Evolutionary conservation across 2,113 vertebrate species (phyloP), one percentile per base, ranked within the genome.

Genomic region (Copsychus sechellarum): DNA sequence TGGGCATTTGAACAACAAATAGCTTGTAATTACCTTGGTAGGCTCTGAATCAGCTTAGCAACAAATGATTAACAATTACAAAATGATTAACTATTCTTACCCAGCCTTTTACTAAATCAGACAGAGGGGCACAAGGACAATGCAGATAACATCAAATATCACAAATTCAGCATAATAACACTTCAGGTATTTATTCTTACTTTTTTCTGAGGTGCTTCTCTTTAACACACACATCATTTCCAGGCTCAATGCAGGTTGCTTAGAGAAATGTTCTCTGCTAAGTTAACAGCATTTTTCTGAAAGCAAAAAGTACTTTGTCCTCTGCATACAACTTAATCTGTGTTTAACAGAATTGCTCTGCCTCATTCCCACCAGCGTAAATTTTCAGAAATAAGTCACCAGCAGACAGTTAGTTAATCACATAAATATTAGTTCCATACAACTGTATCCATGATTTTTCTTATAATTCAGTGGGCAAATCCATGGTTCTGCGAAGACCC

Each of bases 81-180:
- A 33, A 29, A 53, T 43, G 26, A n/a, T 31, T 45, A 71, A 43
- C 14, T 43, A 40, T 72, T 28, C 17, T 54, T 28, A 83, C 15
- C 8, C 7, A 67, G 18, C 5, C 4, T 58, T 58, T 58, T 77
- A 47, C 53, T 69, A 43, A 36, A 62, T 9, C 9, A 70, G 64
- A 36, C 23, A 56, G n/a, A 36, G 11, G 24, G 22, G 40, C 47
- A 67, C 9, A 47, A 83, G 42, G 20, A 43, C 45, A 82, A 12
- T 0, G 0, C 12, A 3, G 3, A 26, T 43, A 70, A 57, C 29
- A 71, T 24, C 16, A 76, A 74, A 14, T 5, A 60, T 48, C 57
- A 29, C 11, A 74, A 71, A 79, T 19, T 7, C 15, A 71, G 14
- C 5, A 43, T 34, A 71, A 25, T 25, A 65, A 26, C 18, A 36